Base-by-base conservation (phyloP, 1,140 invertebrate genomes). In the Drosophila persimilis region DNA sequence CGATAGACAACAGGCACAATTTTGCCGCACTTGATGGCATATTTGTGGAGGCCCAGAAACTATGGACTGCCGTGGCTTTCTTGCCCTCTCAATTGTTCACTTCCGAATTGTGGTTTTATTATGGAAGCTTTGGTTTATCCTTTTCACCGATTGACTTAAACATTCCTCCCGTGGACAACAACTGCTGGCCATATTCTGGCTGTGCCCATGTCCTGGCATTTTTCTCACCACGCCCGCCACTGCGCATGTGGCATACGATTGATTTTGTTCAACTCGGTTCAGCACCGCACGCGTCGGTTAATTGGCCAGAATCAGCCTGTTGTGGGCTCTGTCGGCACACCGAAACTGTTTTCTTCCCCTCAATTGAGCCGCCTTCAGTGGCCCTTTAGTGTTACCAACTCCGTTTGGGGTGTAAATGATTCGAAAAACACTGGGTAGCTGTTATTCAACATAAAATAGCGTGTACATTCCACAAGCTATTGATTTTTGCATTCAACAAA, bases 181-280 rank as follows among this genome's bases (percentile, higher is more conserved):
- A 56, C 50, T 58, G 47, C 66, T 69, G n/a, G 61, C n/a, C 62
- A 64, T 45, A 26, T 26, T 9, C 43, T 20, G 8, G 53, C 20
- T 56, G 4, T 55, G 65, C 51, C 55, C 47, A 26, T 63, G 54
- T 71, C 47, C 45, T 70, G 50, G 62, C 70, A 72, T 43, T 55
- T 73, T 66, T 80, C 46, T 67, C 47, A 73, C 60, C 62, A 71
- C 65, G 57, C 64, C 62, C 50, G 59, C 55, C 58, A 73, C 51
- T 65, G 75, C 83, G 78, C 84, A 86, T 79, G 83, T 76, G 78
- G 60, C 84, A 71, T 70, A 78, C 70, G 61, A 86, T 86, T 79
- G 83, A 86, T 88, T 86, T 85, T 80, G 52, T 13, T 43, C 22
- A 56, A 57, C 41, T 39, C 35, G 4, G 35, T 5, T 4, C 35